Percentiles rank a stretch among this genome's conserved stretches.
phyloP scores from a whole-genome alignment of 2,113 vertebrate species.

The Alligator sinensis region DNA sequence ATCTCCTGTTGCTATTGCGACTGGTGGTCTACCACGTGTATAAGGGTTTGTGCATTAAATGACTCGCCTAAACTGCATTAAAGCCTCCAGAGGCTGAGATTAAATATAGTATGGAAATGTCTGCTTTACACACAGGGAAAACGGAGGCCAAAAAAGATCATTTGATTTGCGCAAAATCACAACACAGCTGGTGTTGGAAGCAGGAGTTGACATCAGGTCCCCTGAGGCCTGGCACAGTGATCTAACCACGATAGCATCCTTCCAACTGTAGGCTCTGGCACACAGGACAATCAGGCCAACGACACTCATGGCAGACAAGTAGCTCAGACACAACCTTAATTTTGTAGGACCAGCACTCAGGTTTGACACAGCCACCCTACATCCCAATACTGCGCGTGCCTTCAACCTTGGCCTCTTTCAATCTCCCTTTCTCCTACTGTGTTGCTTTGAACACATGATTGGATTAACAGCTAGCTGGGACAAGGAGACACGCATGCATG shows the following conservation, averaged over 20 bases:
- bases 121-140: background rate
- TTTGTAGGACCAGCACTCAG: background rate
- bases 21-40: background rate
- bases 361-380: background rate
- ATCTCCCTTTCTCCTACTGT: background rate
- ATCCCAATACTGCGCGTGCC: background rate
- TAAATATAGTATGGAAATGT: background rate
- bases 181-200: background rate
- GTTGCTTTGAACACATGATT: background rate
- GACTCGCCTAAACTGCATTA: background rate
- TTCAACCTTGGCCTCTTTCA: background rate
- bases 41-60: background rate
- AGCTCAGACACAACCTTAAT: background rate
- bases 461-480: background rate
- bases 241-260: background rate
- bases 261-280: background rate
- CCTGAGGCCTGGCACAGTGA: background rate
- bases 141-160: background rate
- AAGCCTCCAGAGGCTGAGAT: background rate
- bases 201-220: background rate
- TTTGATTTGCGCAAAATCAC: background rate
- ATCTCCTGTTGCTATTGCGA: background rate
- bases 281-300: background rate
- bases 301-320: background rate
- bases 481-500: accelerated